Percentiles rank a stretch among this genome's conserved stretches.
phyloP scores from a whole-genome alignment of 2,888 invertebrate genomes.

The Apamea monoglypha region DNA sequence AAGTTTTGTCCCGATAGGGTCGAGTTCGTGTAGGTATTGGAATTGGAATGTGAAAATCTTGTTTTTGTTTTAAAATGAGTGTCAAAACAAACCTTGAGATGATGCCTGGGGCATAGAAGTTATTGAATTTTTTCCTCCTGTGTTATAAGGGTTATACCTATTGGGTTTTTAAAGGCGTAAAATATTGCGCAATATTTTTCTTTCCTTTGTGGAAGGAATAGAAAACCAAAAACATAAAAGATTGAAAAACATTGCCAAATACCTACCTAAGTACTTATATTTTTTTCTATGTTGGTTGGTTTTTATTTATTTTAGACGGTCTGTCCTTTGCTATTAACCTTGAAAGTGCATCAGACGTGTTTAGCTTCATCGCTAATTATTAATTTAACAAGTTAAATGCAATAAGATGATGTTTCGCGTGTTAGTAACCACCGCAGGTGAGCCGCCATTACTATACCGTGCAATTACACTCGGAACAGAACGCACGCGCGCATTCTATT shows the following conservation, averaged over 20 bases:
- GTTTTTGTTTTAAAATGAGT: slow-evolving; percentile 5
- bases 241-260: not conserved
- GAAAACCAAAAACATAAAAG: not conserved
- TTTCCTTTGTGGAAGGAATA: not conserved
- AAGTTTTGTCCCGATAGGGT: slow-evolving; percentile 40
- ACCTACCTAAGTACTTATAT: too few relatives aligned
- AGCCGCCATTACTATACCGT: slow-evolving; percentile 65
- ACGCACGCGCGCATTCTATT: slow-evolving; percentile 81
- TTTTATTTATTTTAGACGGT: slow-evolving; percentile 24
- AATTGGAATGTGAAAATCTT: slow-evolving; percentile 32
- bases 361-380: slow-evolving; percentile 59
- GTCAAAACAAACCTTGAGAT: slow-evolving; percentile 44
- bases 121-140: too few relatives aligned
- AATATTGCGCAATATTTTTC: not conserved
- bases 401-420: slow-evolving; percentile 77
- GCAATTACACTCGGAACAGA: slow-evolving; percentile 70
- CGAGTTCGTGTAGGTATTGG: not conserved
- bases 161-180: not conserved
- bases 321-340: slow-evolving; percentile 46
- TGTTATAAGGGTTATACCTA: too few relatives aligned
- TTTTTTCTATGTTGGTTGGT: too few relatives aligned
- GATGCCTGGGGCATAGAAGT: slow-evolving; percentile 3
- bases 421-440: slow-evolving; percentile 77
- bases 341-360: slow-evolving; percentile 53
- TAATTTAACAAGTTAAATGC: slow-evolving; percentile 65